Evolutionary conservation across 1,140 invertebrate genomes (phyloP).

Genomic region (Lucilia cuprina): DNA sequence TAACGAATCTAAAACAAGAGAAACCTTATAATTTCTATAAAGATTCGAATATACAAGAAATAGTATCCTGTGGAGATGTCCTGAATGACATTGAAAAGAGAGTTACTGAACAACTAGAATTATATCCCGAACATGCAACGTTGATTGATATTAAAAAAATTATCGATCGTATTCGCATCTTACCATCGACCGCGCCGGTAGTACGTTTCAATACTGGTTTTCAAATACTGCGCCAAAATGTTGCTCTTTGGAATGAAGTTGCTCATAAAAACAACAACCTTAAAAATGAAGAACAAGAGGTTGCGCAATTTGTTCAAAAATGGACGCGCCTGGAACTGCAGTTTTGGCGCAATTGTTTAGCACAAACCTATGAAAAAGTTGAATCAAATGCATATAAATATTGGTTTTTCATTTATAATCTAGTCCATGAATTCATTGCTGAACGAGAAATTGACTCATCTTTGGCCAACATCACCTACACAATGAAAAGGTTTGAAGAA

Average conservation of each 20-base stretch:
- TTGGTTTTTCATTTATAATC: slow-evolving; percentile 88
- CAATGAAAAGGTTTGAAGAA: slow-evolving; percentile 50
- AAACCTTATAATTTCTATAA: slow-evolving; percentile 81
- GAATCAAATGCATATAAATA: slow-evolving; percentile 75
- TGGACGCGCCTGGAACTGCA: slow-evolving; percentile 93
- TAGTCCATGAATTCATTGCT: slow-evolving; percentile 67
- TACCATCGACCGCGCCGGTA: slow-evolving; percentile 81
- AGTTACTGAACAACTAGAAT: slow-evolving; percentile 73
- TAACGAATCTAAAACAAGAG: slow-evolving; percentile 40
- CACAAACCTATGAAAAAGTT: slow-evolving; percentile 70
- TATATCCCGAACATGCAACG: slow-evolving; percentile 92
- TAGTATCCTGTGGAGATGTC: slow-evolving; percentile 74
- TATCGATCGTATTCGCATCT: slow-evolving; percentile 77
- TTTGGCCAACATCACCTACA: slow-evolving; percentile 46
- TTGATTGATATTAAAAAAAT: slow-evolving; percentile 78
- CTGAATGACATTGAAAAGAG: slow-evolving; percentile 70
- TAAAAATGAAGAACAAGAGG: slow-evolving; percentile 70
- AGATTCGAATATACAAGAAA: slow-evolving; percentile 81
- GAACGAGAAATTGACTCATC: slow-evolving; percentile 45
- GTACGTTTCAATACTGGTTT: slow-evolving; percentile 89
- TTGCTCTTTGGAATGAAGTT: slow-evolving; percentile 91
- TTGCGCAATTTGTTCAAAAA: slow-evolving; percentile 83
- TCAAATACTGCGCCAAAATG: slow-evolving; percentile 84
- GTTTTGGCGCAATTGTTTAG: slow-evolving; percentile 82
- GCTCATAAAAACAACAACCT: slow-evolving; percentile 88